Base-by-base conservation (phyloP, 2,797 vertebrate species). In the Bufotes viridis region DNA sequence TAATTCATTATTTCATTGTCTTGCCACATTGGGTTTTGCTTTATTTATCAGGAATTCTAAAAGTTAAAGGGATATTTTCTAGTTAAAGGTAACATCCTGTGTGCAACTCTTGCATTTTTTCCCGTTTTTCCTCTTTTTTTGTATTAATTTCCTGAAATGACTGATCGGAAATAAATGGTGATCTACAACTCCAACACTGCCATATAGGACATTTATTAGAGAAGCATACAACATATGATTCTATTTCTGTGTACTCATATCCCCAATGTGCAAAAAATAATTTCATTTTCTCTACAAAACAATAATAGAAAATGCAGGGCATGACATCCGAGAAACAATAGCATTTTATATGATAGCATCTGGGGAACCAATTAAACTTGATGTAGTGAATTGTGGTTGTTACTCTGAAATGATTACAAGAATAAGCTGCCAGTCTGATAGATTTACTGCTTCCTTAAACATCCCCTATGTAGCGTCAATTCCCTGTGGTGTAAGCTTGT, bases 361-460 rank as follows among this genome's bases (percentile, higher is more conserved):
- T 76, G 17, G 88, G 88, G 84, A 86, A 82, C 88, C 70, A 86
- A 89, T 89, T 89, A 89, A 76, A 78, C 49, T 49, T 86, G 83
- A 85, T 75, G 67, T 78, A 89, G 58, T 67, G 72, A 78, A 78
- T 82, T 78, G 67, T 70, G 53, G 53, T 78, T 82, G 79, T 78
- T 85, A 78, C 84, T 78, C 70, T 89, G 78, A 74, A 88, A 88
- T 85, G 82, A 85, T 86, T 60, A 86, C 57, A 76, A 26, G 78
- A 81, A 82, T n/a, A 81, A 82, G 69, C 67, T 74, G 88, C 63
- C 84, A 89, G 70, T 61, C 79, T 82, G 20, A 76, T 65, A 85
- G 83, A 85, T 85, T 74, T 75, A 75, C 42, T 13, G 18, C 67
- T 75, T 58, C 81, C 60, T 55, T 82, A 78, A 76, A 86, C 34